Base-by-base conservation (phyloP, 2,888 invertebrate genomes). In the Dinocampus coccinellae region DNA sequence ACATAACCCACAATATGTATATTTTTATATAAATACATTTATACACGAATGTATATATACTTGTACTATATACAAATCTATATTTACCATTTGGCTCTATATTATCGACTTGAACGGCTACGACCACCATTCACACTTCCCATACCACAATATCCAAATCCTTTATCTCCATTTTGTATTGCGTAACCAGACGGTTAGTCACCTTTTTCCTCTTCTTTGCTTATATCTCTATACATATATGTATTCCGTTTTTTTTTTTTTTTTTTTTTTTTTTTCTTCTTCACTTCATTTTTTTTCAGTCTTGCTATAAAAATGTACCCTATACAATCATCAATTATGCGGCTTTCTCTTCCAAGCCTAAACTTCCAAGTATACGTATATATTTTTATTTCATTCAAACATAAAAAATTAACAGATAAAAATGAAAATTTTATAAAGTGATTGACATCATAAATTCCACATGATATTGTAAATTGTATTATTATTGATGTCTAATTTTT, bases 131-230 rank as follows among this genome's bases (percentile, higher is more conserved):
- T 64, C 29, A 47, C 52, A 20, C 42, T 64, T 64, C 63, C 20
- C n/a, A 24, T 42, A 3, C 53, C 58, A 58, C 33, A 33, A 34
- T 58, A 58, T 58, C 58, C 58, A n/a, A 16, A 58, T 34, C 55
- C 55, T 24, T 26, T 24, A 26, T 55, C 24, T 55, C n/a, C 26
- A 55, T 55, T 22, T 58, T 58, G 47, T 24, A 33, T 67, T 58
- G 55, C 58, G 39, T 55, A 33, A 58, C 55, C 29, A 53, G 58
- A 58, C 67, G 67, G 67, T 67, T 67, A 67, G 29, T 67, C 60
- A 67, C 67, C 67, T 67, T 42, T 34, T 58, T 58, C 58, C 33
- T 29, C 34, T 34, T 58, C 58, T 34, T 58, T 33, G 29, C 33
- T 29, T n/a, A 58, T 58, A 9, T 58, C 33, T 58, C 16, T 7